These are phyloP conservation scores for Meloe dianella DNA, from an alignment of 2,888 invertebrate species.

Conservation along the genomic window DNA sequence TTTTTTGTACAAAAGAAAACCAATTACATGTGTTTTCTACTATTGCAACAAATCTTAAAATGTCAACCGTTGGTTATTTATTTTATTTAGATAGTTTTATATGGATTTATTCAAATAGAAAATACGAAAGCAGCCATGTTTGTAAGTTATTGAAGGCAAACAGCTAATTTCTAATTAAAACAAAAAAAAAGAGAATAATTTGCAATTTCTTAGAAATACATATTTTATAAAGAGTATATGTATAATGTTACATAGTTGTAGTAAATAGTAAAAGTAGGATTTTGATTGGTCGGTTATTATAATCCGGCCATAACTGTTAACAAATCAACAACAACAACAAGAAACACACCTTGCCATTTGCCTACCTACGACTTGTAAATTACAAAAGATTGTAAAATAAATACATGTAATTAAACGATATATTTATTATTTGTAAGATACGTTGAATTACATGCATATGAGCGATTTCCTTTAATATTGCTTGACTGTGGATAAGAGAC, in stretches of 20 bases:
- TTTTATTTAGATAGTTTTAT: not conserved
- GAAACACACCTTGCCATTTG: not conserved
- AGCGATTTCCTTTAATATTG: too few relatives aligned
- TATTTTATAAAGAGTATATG: not conserved
- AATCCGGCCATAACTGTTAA: not conserved
- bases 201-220: not conserved
- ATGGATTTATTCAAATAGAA: not conserved
- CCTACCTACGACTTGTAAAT: not conserved
- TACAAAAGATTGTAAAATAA: slow-evolving; percentile 1
- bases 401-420: not conserved
- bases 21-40: not conserved
- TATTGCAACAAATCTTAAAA: not conserved
- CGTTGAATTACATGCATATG: not conserved
- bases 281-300: not conserved
- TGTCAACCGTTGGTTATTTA: not conserved
- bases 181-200: not conserved
- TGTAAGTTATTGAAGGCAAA: slow-evolving; percentile 3
- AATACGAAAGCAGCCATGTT: not conserved
- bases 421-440: not conserved
- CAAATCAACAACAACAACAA: slow-evolving; percentile 8
- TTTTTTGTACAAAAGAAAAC: not conserved
- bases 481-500: too few relatives aligned
- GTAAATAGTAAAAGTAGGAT: slow-evolving; percentile 1
- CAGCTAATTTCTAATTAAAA: not conserved
- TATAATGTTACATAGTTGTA: not conserved